phyloP scores from a whole-genome alignment of 2,113 vertebrate genomes.

The Phrynosoma platyrhinos region DNA sequence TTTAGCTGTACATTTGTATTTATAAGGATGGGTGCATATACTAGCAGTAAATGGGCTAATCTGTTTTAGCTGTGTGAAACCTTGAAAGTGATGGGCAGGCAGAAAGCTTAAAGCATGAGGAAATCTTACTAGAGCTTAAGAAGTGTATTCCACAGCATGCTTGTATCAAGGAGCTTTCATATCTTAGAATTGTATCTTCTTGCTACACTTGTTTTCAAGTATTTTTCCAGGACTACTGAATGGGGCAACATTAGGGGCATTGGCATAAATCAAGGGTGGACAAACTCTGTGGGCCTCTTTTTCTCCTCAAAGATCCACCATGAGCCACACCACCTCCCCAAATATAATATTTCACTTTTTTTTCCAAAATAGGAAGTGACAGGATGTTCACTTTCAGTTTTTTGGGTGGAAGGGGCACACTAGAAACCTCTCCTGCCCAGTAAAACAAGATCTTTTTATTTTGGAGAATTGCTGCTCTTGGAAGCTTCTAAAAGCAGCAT shows the following conservation, averaged over 20 bases:
- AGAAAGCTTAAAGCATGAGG: constrained; percentile 10
- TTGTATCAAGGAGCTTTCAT: neutral
- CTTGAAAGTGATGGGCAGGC: constrained; percentile 30
- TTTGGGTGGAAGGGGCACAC: no score
- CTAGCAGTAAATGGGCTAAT: constrained; percentile 27
- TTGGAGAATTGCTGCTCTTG: no score
- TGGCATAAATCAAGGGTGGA: no score
- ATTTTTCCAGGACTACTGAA: neutral
- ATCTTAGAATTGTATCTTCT: neutral
- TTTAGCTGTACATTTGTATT: constrained; percentile 34
- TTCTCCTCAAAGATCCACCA: no score
- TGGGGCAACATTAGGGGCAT: neutral
- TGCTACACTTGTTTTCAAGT: neutral
- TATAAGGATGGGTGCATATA: constrained; percentile 25
- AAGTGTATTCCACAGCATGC: neutral
- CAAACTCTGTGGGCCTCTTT: no score
- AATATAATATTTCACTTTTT: no score
- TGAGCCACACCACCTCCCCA: no score
- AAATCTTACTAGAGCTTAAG: constrained; percentile 6
- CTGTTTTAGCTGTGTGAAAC: constrained; percentile 29
- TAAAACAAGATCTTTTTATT: no score
- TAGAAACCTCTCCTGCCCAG: no score
- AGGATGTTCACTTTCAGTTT: no score
- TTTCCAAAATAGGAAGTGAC: no score
- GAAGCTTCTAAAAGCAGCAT: no score